Base-by-base conservation (phyloP, 2,888 invertebrate species). In the Tipula confusa region DNA sequence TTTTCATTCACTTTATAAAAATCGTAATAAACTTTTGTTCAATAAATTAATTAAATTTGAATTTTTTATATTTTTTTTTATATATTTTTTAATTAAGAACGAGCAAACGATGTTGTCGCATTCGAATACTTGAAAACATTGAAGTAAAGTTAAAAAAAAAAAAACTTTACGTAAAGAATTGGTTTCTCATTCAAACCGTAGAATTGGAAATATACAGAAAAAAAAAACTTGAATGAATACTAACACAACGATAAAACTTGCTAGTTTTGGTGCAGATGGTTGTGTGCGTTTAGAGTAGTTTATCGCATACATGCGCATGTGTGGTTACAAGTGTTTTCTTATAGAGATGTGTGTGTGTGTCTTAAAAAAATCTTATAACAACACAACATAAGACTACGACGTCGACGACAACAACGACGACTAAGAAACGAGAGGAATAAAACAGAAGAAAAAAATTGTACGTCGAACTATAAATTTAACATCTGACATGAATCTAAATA, bases 191-290 rank as follows among this genome's bases (percentile, higher is more conserved):
- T 64, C 64, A 24, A 64, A 64, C 64, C 64, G 24, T 15, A 43
- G 43, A 43, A 43, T 43, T 43, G 43, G 43, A 43, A 43, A 43
- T 84, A 83, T 24, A 24, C 7, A 85, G 86, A 86, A 87, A 24
- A 24, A 9, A 85, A 86, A 86, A 87, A 87, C 87, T 87, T 87
- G 87, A 87, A 87, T 87, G 87, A 87, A 87, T 86, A 86, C 87
- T 84, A 86, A 86, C 84, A 87, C 87, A 84, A 84, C 79, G 82
- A 83, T 83, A 84, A 29, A 84, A 84, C 83, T 84, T 84, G 85
- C 84, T 84, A 85, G 24, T 82, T 11, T n/a, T n/a, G n/a, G n/a
- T n/a, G n/a, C n/a, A n/a, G n/a, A n/a, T n/a, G n/a, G n/a, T n/a
- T 84, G 43, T 84, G 81, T 79, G 4, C 79, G 83, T 84, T 24